Percentiles rank a stretch among this genome's conserved stretches.
Conservation (phyloP, 64 coral and sea anemone genomes). For the Catalaphyllia jardinei region DNA sequence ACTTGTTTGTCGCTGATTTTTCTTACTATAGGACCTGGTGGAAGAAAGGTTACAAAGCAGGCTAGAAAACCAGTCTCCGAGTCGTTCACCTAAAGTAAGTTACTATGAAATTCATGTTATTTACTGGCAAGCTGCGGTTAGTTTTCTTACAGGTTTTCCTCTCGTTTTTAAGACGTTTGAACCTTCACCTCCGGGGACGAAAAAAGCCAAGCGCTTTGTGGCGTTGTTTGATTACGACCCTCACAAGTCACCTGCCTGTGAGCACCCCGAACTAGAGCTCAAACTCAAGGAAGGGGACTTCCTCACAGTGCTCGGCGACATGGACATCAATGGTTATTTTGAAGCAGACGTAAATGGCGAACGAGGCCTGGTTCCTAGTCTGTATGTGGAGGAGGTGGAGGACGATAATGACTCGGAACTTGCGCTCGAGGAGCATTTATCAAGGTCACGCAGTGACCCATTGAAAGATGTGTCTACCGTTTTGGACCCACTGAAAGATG, state of each 20-base stretch:
- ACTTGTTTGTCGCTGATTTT: neutral
- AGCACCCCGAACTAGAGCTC: conserved; percentile 81
- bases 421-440: conserved; percentile 29
- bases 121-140: neutral
- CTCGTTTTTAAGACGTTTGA: neutral
- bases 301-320: conserved; percentile 77
- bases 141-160: neutral
- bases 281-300: conserved; percentile 77
- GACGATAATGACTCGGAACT: conserved; percentile 46
- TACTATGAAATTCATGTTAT: too few species aligned
- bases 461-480: conserved; percentile 12
- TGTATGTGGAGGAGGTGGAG: conserved; percentile 83
- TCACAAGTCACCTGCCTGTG: conserved; percentile 65
- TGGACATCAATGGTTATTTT: conserved; percentile 84
- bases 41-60: neutral
- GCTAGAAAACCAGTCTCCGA: neutral
- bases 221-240: conserved; percentile 92
- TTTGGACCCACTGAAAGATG: conserved; percentile 8
- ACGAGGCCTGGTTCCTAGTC: conserved; percentile 81
- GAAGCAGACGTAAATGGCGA: conserved; percentile 86
- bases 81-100: conserved; percentile 13
- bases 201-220: conserved; percentile 63
- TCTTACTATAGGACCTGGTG: neutral
- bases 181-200: conserved; percentile 21
- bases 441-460: conserved; percentile 8